A percentile compares a stretch with the other conserved stretches of the same genome.
Evolutionary conservation across 2,888 invertebrate species (phyloP).

Genomic region (Pseudeuparius sepicola): DNA sequence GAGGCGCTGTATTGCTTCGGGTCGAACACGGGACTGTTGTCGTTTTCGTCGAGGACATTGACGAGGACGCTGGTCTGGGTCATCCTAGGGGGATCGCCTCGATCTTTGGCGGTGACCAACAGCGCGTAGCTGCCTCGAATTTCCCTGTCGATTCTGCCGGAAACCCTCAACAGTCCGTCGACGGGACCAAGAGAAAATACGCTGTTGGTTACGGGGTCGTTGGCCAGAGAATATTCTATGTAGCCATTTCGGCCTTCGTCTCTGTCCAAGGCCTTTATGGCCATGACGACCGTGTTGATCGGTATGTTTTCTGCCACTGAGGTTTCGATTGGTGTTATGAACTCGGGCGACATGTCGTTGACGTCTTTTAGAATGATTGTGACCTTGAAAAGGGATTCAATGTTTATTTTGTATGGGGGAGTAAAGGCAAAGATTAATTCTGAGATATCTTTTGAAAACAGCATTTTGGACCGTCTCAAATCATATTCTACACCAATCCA

Average conservation of each 20-base stretch:
- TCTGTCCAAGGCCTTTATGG: slow-evolving; percentile 77
- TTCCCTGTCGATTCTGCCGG: slow-evolving; percentile 80
- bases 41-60: slow-evolving; percentile 77
- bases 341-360: slow-evolving; percentile 85
- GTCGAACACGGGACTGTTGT: slow-evolving; percentile 82
- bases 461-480: too few species aligned
- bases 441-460: too few species aligned
- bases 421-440: too few species aligned
- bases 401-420: too few species aligned
- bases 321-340: slow-evolving; percentile 70
- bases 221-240: slow-evolving; percentile 73
- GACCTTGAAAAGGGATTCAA: slow-evolving; percentile 58
- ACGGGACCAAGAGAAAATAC: slow-evolving; percentile 55
- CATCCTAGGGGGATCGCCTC: slow-evolving; percentile 72
- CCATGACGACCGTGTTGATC: slow-evolving; percentile 77
- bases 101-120: slow-evolving; percentile 73
- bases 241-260: slow-evolving; percentile 78
- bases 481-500: too few species aligned
- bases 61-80: slow-evolving; percentile 61
- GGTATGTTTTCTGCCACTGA: slow-evolving; percentile 77
- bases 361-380: slow-evolving; percentile 80
- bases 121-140: slow-evolving; percentile 63
- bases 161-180: slow-evolving; percentile 78
- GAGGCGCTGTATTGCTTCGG: slow-evolving; percentile 83
- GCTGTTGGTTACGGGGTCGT: slow-evolving; percentile 49